Evolutionary conservation across 1,140 invertebrate genomes (phyloP).

Genomic region (Atopsyche davidsoni): DNA sequence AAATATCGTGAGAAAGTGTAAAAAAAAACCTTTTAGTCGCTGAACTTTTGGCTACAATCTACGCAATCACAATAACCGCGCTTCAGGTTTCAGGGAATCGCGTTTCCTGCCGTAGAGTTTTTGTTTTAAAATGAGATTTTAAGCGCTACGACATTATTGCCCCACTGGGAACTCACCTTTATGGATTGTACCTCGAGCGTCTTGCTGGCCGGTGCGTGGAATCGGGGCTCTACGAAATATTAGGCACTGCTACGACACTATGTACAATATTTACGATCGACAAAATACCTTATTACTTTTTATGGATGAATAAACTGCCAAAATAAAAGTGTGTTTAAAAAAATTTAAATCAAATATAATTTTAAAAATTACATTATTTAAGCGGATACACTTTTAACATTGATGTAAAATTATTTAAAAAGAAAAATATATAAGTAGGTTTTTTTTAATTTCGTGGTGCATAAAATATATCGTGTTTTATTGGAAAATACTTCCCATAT

Average conservation of each 20-base stretch:
- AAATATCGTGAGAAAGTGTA: slow-evolving; percentile 6
- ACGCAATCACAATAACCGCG: background rate
- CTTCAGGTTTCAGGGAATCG: background rate
- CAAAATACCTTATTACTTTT: too few species aligned
- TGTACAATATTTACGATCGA: too few species aligned
- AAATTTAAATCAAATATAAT: too few species aligned
- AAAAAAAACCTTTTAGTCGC: slow-evolving; percentile 5
- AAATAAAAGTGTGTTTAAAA: too few species aligned
- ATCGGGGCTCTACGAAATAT: background rate
- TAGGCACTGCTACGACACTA: slow-evolving; percentile 6
- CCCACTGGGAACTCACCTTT: slow-evolving; percentile 28
- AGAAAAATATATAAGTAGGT: too few species aligned
- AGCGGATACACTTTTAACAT: too few species aligned
- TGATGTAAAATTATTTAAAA: too few species aligned
- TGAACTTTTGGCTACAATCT: slow-evolving; percentile 6
- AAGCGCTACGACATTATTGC: slow-evolving; percentile 28
- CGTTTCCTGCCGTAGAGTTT: slow-evolving; percentile 12
- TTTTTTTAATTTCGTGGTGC: too few species aligned
- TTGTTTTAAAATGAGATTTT: slow-evolving; percentile 30
- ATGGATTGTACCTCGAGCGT: slow-evolving; percentile 21
- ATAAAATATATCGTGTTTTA: too few species aligned
- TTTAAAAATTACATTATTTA: too few species aligned
- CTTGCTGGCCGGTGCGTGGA: slow-evolving; percentile 1
- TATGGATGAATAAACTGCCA: too few species aligned
- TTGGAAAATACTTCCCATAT: too few species aligned